phyloP scores from a whole-genome alignment of 2,797 vertebrate genomes.

The Bradypodion pumilum region DNA sequence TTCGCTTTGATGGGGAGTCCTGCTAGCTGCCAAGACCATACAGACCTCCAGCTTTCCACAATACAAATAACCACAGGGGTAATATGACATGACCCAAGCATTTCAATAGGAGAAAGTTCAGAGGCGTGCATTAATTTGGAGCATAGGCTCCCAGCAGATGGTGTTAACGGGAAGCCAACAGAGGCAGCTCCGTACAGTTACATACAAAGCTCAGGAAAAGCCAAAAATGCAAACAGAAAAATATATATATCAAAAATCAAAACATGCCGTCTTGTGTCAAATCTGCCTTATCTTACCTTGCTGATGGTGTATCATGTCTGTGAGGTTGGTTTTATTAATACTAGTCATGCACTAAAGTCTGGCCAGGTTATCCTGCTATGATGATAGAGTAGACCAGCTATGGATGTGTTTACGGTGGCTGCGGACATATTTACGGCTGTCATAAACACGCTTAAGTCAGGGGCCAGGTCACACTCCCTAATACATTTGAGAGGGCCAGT shows the following conservation, averaged over 20 bases:
- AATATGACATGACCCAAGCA: background rate
- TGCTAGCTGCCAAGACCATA: background rate
- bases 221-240: background rate
- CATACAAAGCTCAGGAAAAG: background rate
- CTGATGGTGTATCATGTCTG: background rate
- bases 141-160: background rate
- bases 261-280: background rate
- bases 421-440: no score
- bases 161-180: background rate
- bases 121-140: background rate
- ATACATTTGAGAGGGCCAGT: no score
- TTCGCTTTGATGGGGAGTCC: constrained; percentile 16
- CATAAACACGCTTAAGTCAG: no score
- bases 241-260: no score
- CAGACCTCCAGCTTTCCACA: fast-evolving
- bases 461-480: no score
- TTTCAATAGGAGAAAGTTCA: no score
- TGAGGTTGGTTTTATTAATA: background rate
- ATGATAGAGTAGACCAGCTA: no score
- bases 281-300: background rate
- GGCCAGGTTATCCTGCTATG: no score
- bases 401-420: no score
- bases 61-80: background rate
- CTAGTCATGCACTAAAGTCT: background rate
- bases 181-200: background rate